Percentiles rank a stretch among this genome's conserved stretches.
Evolutionary conservation across 2,888 invertebrate species (phyloP).

Genomic region (Ennomos fuscantarius): DNA sequence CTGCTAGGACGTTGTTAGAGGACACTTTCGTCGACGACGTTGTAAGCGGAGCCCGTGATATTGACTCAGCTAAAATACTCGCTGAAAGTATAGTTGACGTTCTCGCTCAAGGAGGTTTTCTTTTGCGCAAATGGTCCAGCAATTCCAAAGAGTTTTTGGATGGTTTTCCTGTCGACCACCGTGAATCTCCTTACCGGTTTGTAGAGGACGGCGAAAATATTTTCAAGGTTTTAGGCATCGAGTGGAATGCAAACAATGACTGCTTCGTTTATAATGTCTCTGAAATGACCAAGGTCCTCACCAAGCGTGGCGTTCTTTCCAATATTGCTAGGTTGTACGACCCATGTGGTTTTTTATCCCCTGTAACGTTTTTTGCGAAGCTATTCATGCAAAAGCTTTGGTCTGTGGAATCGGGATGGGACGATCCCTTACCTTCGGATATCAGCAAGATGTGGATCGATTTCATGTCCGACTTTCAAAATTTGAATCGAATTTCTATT

Average conservation of each 20-base stretch:
- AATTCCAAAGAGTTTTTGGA: not conserved
- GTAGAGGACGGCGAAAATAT: not conserved
- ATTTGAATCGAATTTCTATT: too few species aligned
- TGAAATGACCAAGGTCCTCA: too few species aligned
- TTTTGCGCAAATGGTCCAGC: not conserved
- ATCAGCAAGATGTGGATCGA: too few species aligned
- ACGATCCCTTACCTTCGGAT: not conserved
- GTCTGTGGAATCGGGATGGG: not conserved
- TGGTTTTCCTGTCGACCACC: too few species aligned
- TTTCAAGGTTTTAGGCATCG: not conserved
- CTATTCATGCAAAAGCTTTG: not conserved
- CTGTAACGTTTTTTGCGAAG: not conserved
- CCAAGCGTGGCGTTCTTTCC: too few species aligned
- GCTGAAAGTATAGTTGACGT: too few species aligned
- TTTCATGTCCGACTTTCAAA: not conserved
- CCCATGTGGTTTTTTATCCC: not conserved
- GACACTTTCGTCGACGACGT: too few species aligned
- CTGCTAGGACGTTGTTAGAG: too few species aligned
- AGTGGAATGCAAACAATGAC: not conserved
- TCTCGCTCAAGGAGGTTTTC: not conserved
- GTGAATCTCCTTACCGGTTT: too few species aligned
- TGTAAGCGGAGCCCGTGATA: too few species aligned
- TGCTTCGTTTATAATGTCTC: not conserved
- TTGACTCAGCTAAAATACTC: too few species aligned
- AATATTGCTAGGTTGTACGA: not conserved